phyloP scores from a whole-genome alignment of 2,797 vertebrate species.

The Tenualosa thibaudeaui region DNA sequence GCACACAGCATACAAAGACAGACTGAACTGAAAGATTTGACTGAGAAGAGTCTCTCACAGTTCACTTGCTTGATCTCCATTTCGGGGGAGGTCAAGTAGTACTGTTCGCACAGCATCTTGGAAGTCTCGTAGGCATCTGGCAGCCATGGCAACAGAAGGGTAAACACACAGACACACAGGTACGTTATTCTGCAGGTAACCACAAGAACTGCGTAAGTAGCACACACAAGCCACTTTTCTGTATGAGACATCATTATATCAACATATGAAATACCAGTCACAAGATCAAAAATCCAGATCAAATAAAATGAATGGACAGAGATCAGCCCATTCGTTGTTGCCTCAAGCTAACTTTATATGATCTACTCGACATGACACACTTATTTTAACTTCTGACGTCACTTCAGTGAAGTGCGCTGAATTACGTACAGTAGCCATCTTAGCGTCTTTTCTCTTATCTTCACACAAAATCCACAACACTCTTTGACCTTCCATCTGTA shows the following conservation, averaged over 20 bases:
- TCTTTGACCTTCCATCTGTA: too few relatives aligned
- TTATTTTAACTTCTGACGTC: not conserved
- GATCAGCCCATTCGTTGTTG: too few relatives aligned
- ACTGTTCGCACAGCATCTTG: slow-evolving; percentile 96
- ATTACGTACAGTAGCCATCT: not conserved
- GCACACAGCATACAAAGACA: slow-evolving; percentile 32
- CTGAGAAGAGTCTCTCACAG: slow-evolving; percentile 73
- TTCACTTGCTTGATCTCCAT: slow-evolving; percentile 89
- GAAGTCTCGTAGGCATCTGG: slow-evolving; percentile 91
- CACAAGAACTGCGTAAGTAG: not conserved
- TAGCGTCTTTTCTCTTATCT: too few relatives aligned
- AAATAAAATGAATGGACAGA: too few relatives aligned
- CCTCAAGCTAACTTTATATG: too few relatives aligned
- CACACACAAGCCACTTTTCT: not conserved
- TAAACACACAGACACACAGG: not conserved
- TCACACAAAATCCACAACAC: too few relatives aligned
- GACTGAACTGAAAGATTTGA: slow-evolving; percentile 21
- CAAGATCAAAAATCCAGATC: too few relatives aligned
- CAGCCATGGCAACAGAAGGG: slow-evolving; percentile 41
- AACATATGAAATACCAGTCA: not conserved
- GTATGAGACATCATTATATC: not conserved
- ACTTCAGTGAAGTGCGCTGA: not conserved
- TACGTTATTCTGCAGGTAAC: not conserved
- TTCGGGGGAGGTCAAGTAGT: slow-evolving; percentile 93
- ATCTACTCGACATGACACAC: too few relatives aligned